Conservation (phyloP, 2,797 vertebrate genomes). For the Sebastes steindachneri region DNA sequence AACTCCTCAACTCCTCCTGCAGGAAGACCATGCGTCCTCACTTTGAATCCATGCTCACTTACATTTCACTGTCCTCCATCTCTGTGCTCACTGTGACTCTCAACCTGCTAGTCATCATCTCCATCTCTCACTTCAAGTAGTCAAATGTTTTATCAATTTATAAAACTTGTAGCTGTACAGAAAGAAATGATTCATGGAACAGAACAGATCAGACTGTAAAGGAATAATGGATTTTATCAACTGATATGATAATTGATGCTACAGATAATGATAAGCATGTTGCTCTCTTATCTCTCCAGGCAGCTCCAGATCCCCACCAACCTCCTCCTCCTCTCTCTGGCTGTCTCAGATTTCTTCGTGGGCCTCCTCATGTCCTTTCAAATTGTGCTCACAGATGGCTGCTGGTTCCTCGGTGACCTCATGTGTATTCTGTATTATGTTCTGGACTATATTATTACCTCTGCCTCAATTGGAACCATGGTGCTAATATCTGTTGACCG, state of each 20-base stretch:
- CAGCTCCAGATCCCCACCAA: too few species aligned
- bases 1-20: constrained; percentile 42
- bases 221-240: neutral
- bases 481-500: neutral
- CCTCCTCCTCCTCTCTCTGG: too few species aligned
- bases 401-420: neutral
- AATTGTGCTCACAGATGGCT: neutral
- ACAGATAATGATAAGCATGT: too few species aligned
- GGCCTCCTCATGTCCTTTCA: too few species aligned
- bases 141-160: neutral
- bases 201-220: too few species aligned
- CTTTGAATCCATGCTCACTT: neutral
- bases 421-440: neutral
- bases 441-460: neutral
- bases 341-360: too few species aligned
- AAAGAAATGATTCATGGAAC: too few species aligned
- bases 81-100: constrained; percentile 67
- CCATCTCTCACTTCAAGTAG: constrained; percentile 74
- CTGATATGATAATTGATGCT: too few species aligned
- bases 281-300: too few species aligned
- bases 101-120: constrained; percentile 80
- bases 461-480: neutral
- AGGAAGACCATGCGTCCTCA: neutral
- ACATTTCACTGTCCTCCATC: constrained; percentile 22
- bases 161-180: too few species aligned